Conservation (phyloP, 2,797 vertebrate genomes). For the Eulemur coronatus region DNA sequence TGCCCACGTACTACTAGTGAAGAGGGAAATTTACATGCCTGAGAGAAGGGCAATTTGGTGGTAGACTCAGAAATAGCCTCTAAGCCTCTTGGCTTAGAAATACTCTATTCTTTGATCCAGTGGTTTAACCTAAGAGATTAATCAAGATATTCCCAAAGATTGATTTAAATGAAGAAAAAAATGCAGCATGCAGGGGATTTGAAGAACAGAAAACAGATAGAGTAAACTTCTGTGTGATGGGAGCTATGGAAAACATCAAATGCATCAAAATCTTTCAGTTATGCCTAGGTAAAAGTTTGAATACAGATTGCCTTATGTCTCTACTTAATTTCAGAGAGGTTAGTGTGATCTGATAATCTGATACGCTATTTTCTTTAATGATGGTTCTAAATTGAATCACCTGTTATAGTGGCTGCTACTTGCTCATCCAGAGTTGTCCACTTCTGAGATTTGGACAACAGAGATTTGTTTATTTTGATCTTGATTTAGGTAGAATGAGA, state of each 20-base stretch:
- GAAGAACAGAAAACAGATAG: neutral
- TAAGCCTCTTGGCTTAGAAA: too few species aligned
- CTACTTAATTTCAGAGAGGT: neutral
- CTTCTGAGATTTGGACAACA: neutral
- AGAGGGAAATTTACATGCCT: neutral
- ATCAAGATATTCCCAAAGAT: neutral
- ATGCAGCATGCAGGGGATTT: neutral
- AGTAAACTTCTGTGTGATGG: neutral
- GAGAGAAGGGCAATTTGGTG: neutral
- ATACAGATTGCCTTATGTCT: neutral
- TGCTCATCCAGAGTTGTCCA: neutral
- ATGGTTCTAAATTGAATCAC: neutral
- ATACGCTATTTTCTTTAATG: neutral
- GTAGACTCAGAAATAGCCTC: too few species aligned
- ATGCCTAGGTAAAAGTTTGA: neutral
- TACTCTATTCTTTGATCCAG: too few species aligned
- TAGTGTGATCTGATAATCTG: neutral
- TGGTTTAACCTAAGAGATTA: neutral
- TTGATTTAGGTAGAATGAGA: neutral
- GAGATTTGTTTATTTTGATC: constrained; percentile 7
- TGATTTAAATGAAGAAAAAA: neutral
- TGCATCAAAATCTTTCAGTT: neutral
- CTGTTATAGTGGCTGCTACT: neutral
- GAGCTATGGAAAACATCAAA: neutral
- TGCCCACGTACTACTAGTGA: neutral